phyloP scores from a whole-genome alignment of 2,113 vertebrate genomes.

The Xiphias gladius region DNA sequence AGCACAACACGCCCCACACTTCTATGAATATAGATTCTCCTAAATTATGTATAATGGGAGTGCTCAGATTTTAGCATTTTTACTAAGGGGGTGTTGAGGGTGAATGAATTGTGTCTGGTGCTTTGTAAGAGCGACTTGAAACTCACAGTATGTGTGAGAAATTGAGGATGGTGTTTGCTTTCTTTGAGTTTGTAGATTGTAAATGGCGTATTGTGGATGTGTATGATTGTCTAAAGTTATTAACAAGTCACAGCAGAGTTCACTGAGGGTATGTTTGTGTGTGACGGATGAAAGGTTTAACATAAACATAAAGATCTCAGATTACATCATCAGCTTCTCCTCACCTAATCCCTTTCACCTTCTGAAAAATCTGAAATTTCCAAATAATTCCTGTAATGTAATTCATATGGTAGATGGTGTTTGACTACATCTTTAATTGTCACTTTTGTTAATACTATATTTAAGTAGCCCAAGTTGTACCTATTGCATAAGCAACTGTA shows the following conservation, averaged over 20 bases:
- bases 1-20: slow-evolving; percentile 81
- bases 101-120: slow-evolving; percentile 74
- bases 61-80: slow-evolving; percentile 83
- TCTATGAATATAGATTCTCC: slow-evolving; percentile 85
- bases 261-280: neutral
- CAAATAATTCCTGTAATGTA: neutral
- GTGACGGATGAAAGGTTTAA: slow-evolving; percentile 9
- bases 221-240: slow-evolving; percentile 35
- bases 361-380: neutral
- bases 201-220: slow-evolving; percentile 38
- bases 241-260: slow-evolving; percentile 40
- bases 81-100: slow-evolving; percentile 79
- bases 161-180: slow-evolving; percentile 45
- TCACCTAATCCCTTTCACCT: neutral
- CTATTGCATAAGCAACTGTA: slow-evolving; percentile 24
- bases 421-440: slow-evolving; percentile 11
- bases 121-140: slow-evolving; percentile 78
- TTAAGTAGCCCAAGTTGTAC: slow-evolving; percentile 15
- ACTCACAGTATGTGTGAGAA: slow-evolving; percentile 52
- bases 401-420: neutral
- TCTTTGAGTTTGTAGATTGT: slow-evolving; percentile 51
- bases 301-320: slow-evolving; percentile 10
- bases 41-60: slow-evolving; percentile 86
- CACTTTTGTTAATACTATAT: slow-evolving; percentile 7
- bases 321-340: neutral